phyloP scores from a whole-genome alignment of 2,888 invertebrate species.

The Lepas anatifera region DNA sequence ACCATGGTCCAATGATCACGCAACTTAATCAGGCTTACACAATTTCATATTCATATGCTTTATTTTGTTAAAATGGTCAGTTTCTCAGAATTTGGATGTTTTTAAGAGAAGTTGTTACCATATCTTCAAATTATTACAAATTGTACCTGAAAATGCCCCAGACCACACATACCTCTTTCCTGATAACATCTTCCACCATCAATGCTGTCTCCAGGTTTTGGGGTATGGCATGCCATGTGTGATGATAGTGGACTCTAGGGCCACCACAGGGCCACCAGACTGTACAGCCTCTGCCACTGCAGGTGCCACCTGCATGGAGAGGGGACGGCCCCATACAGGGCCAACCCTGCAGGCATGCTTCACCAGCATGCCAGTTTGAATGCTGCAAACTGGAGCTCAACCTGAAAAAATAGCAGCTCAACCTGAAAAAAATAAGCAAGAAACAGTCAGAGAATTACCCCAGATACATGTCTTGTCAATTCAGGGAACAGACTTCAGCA shows the following conservation, averaged over 20 bases:
- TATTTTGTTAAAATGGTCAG: background rate
- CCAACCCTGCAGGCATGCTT: no score
- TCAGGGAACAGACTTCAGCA: no score
- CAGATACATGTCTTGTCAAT: no score
- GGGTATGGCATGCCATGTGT: conserved; percentile 98
- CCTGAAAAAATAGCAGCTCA: no score
- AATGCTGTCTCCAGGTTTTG: conserved; percentile 74
- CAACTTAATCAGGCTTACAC: background rate
- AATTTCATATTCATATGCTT: background rate
- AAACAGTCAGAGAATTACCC: no score
- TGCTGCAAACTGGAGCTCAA: no score
- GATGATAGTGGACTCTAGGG: conserved; percentile 92
- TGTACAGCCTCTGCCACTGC: conserved; percentile 49
- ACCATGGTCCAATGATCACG: background rate
- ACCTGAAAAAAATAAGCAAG: no score
- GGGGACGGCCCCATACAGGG: no score
- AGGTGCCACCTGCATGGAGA: background rate
- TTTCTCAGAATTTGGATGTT: no score
- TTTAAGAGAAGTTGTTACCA: no score
- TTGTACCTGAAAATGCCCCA: background rate
- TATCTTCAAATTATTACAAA: background rate
- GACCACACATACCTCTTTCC: conserved; percentile 43
- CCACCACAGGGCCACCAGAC: conserved; percentile 62
- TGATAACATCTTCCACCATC: conserved; percentile 64
- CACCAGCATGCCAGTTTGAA: no score